Evolutionary conservation across 35 echinoderm and acorn worm genomes (phyloP).

Genomic region (Eucidaris tribuloides): DNA sequence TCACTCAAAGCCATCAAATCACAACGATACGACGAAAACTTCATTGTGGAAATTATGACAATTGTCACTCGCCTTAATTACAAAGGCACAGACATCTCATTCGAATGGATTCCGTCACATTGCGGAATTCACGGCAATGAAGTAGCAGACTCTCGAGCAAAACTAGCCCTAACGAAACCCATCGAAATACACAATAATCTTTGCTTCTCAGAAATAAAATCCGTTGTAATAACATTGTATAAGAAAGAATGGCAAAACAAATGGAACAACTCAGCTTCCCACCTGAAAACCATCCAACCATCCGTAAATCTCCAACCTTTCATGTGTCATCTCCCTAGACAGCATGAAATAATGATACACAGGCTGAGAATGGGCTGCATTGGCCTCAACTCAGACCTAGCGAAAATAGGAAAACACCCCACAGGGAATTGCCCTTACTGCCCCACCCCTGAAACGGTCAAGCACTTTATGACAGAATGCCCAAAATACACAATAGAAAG

Average conservation of each 20-base stretch:
- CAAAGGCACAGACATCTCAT: not conserved
- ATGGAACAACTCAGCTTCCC: not conserved
- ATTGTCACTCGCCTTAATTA: not conserved
- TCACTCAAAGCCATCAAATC: not conserved
- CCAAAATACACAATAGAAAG: too few species aligned
- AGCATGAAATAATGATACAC: too few species aligned
- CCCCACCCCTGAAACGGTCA: too few species aligned
- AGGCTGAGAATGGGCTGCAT: too few species aligned
- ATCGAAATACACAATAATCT: not conserved
- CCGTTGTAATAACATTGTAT: not conserved
- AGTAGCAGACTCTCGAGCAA: not conserved
- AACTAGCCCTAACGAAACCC: not conserved
- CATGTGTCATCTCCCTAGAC: too few species aligned
- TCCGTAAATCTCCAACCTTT: too few species aligned
- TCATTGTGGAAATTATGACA: not conserved
- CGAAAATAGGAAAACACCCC: too few species aligned
- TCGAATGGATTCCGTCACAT: not conserved
- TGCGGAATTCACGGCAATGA: not conserved
- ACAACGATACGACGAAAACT: not conserved
- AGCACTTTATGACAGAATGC: too few species aligned
- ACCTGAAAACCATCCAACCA: too few species aligned
- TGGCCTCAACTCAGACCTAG: too few species aligned
- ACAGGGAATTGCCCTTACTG: too few species aligned
- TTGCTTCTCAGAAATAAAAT: not conserved
- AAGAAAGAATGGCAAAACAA: not conserved